Conservation (phyloP, 2,797 vertebrate genomes). For the Leptatherina wallacei region DNA sequence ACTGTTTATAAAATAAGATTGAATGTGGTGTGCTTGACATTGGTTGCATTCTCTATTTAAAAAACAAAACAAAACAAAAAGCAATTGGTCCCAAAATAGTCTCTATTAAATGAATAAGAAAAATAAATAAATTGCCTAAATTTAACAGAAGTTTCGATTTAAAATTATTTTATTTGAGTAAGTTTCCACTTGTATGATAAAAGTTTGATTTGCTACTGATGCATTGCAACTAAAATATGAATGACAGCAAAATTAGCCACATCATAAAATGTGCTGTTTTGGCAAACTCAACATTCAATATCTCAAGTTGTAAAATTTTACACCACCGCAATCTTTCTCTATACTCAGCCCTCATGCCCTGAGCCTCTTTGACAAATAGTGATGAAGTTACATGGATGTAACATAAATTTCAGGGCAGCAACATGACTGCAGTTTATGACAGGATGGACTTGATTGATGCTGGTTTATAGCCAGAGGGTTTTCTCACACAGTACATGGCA, state of each 20-base stretch:
- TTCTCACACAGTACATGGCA: slow-evolving; percentile 11
- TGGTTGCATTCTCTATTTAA: too few species aligned
- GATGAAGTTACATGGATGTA: slow-evolving; percentile 52
- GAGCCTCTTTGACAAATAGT: slow-evolving; percentile 45
- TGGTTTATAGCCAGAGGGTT: slow-evolving; percentile 5
- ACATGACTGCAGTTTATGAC: slow-evolving; percentile 49
- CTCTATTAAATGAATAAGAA: too few species aligned
- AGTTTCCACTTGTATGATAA: not conserved
- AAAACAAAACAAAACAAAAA: too few species aligned
- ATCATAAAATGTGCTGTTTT: slow-evolving; percentile 24
- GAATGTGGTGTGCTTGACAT: too few species aligned
- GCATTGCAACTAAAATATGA: slow-evolving; percentile 5
- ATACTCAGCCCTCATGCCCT: slow-evolving; percentile 12
- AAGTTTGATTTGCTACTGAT: not conserved
- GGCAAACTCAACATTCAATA: slow-evolving; percentile 8
- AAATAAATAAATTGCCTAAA: not conserved
- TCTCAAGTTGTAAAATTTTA: slow-evolving; percentile 43
- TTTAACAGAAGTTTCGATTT: not conserved
- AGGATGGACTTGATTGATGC: slow-evolving; percentile 51
- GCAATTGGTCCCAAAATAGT: too few species aligned
- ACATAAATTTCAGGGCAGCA: slow-evolving; percentile 54
- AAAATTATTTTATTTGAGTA: not conserved
- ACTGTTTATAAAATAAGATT: not conserved
- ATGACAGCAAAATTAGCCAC: slow-evolving; percentile 14
- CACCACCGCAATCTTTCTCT: slow-evolving; percentile 24